These are phyloP conservation scores for Melozone crissalis DNA, from an alignment of 2,113 vertebrate species.

Conservation along the genomic window DNA sequence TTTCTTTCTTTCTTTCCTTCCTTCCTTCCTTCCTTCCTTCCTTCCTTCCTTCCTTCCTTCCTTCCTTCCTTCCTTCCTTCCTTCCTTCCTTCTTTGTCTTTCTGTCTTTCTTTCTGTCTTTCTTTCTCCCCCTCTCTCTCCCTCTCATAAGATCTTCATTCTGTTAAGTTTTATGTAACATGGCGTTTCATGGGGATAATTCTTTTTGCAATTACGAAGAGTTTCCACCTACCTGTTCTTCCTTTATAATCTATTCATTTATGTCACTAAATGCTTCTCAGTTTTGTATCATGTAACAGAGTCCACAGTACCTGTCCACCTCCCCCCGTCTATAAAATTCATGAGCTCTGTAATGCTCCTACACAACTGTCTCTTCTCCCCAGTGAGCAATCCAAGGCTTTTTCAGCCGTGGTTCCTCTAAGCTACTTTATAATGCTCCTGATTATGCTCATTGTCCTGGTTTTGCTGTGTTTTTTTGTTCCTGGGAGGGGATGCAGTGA, in stretches of 20 bases:
- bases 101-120: too few species aligned
- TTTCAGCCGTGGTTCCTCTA: neutral
- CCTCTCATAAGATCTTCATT: neutral
- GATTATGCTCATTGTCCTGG: neutral
- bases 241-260: neutral
- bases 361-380: neutral
- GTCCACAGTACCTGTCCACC: neutral
- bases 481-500: neutral
- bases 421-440: neutral
- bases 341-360: neutral
- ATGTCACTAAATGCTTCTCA: neutral
- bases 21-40: neutral
- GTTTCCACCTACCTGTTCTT: neutral
- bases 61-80: neutral
- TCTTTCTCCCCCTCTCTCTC: neutral
- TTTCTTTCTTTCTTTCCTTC: neutral
- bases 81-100: neutral
- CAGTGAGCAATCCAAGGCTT: neutral
- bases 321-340: slow-evolving; percentile 3
- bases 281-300: neutral
- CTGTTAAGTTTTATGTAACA: neutral
- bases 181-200: neutral
- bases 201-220: neutral
- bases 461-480: slow-evolving; percentile 5
- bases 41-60: neutral